A percentile compares a stretch with the other conserved stretches of the same genome.
phyloP scores from a whole-genome alignment of 2,113 vertebrate species.

The Etia nguti region DNA sequence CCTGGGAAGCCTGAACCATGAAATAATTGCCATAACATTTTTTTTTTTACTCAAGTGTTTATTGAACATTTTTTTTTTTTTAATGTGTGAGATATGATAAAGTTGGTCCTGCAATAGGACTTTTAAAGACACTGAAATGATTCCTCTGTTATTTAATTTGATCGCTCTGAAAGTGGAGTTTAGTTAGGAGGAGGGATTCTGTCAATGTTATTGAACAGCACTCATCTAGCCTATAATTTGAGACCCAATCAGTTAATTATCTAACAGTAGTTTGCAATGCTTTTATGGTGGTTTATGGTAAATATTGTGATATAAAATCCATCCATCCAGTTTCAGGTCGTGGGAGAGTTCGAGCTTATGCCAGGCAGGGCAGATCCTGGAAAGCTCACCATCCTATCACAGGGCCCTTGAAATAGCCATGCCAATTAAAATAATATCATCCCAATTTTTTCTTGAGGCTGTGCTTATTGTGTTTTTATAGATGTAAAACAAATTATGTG shows the following conservation, averaged over 20 bases:
- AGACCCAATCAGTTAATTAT: neutral
- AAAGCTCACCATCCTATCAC: neutral
- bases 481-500: neutral
- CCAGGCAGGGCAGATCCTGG: neutral
- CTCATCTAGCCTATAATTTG: neutral
- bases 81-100: neutral
- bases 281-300: neutral
- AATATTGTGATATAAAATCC: neutral
- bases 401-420: neutral
- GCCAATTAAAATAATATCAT: neutral
- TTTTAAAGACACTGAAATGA: neutral
- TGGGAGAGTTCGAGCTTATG: neutral
- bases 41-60: no score
- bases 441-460: neutral
- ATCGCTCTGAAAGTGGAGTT: neutral
- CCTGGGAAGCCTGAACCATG: no score
- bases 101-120: neutral
- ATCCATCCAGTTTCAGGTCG: neutral
- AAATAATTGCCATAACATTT: no score
- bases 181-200: neutral
- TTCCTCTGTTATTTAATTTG: neutral
- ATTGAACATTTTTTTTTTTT: no score
- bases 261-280: neutral
- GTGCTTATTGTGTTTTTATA: neutral
- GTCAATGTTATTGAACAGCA: neutral